Base-by-base conservation (phyloP, 2,888 invertebrate genomes). In the Plemyria rubiginata region DNA sequence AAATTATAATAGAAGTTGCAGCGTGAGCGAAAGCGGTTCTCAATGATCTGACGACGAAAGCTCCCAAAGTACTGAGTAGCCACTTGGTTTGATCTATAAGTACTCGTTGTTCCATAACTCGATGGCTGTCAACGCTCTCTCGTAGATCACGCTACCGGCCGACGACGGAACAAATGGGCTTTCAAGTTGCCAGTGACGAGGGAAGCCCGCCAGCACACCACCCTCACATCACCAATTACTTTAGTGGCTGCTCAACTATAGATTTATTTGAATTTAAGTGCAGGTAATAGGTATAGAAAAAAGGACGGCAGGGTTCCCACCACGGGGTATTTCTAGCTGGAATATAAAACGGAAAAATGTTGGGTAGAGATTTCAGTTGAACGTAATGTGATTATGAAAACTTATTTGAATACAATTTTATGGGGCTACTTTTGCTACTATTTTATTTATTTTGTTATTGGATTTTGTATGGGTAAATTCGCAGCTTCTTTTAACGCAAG, bases 121-220 rank as follows among this genome's bases (percentile, higher is more conserved):
- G 54, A 54, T 22, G 41, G 63, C 81, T 89, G 87, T 90, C 90
- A 85, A 84, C 90, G 79, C 86, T 78, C 73, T 75, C 74, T 79
- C 85, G 81, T 87, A 86, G 85, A 87, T 86, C 84, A 82, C 80
- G 74, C 73, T 73, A n/a, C 16, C 22, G 57, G 70, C 63, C 74
- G 85, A 64, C 80, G 86, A 86, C 79, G 76, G 82, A 74, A 79
- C 82, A 85, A 86, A 88, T 86, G 80, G 9, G 86, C 82, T 87
- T 81, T 84, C 82, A 80, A 85, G 86, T 81, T 77, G 77, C 73
- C 70, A 69, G 79, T 78, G 90, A 79, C 73, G 90, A 90, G 60
- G 70, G 90, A 90, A 68, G 74, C 53, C 80, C 78, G 82, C 84
- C 81, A 81, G 78, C 73, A 72, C 53, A 68, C 67, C 60, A 54